Evolutionary conservation across 2,113 vertebrate genomes (phyloP), one percentile per base, ranked within the genome.

Genomic region (Rhombomys opimus): DNA sequence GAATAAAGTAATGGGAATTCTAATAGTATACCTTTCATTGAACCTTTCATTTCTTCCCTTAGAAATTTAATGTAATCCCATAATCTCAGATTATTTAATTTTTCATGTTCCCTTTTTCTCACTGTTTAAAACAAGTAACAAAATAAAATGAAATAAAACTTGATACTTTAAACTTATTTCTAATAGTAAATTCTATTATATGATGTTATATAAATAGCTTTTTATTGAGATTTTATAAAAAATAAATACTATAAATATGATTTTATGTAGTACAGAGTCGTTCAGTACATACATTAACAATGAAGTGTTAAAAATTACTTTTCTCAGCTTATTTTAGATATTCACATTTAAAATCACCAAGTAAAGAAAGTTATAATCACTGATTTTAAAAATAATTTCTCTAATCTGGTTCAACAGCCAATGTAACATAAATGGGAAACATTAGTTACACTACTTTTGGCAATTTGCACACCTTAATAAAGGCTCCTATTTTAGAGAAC

Each of bases 401-500:
- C n/a, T 77, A 95, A 85, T 88, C 70, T 97, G 63, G 17, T 54
- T 95, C 38, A 75, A 89, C 97, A 97, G 96, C 92, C 72, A 96
- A 93, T 98, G 92, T 97, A 97, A 95, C 96, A 20, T 86, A 96
- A 98, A 89, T 67, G 27, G 15, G 73, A 97, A 94, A 94, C 95
- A 96, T 96, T 96, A 95, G 77, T 94, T 97, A 85, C 84, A 57
- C 35, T 81, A 35, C 92, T 96, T 68, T 97, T 97, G 95, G 96
- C 95, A 98, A 94, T 97, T 96, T 98, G 93, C 94, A 41, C 97
- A 98, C 93, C 88, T 95, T 98, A 67, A 97, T 95, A 96, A 98
- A 97, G 32, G 1, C 87, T 97, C 94, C 96, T 93, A 82, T 95
- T 68, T 95, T 94, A 97, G 70, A 94, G 92, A 93, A 96, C 96